Evolutionary conservation across 2,113 vertebrate species (phyloP).

Genomic region (Xenopus borealis): DNA sequence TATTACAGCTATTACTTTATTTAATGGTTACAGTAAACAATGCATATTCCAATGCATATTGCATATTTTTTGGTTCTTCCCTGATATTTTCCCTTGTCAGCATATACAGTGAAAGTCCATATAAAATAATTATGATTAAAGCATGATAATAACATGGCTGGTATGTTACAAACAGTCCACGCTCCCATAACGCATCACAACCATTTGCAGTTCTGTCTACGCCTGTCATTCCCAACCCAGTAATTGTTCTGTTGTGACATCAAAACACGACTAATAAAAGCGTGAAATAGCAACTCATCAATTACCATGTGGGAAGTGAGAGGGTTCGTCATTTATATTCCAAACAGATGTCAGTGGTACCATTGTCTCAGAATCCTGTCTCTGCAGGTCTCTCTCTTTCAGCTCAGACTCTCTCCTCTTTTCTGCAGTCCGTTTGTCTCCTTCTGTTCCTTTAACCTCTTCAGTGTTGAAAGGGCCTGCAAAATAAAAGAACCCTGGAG

Average conservation of each 20-base stretch:
- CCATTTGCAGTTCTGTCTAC: constrained; percentile 1
- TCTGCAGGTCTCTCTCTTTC: constrained; percentile 1
- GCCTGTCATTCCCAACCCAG: not conserved
- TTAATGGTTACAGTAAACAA: no score
- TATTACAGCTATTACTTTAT: no score
- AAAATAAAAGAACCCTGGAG: not conserved
- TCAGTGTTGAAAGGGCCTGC: not conserved
- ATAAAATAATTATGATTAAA: constrained; percentile 13
- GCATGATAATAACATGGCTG: constrained; percentile 11
- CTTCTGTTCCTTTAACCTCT: constrained; percentile 3
- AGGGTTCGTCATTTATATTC: constrained; percentile 31
- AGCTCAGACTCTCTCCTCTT: not conserved
- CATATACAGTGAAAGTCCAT: not conserved
- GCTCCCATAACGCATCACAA: not conserved
- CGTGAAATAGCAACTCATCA: constrained; percentile 26
- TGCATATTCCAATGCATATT: no score
- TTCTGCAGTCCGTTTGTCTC: constrained; percentile 3
- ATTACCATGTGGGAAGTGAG: constrained; percentile 20
- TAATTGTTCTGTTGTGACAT: constrained; percentile 37
- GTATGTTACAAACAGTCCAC: not conserved
- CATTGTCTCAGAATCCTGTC: constrained; percentile 9
- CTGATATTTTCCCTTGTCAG: not conserved
- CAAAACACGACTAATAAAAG: constrained; percentile 39
- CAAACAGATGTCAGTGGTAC: constrained; percentile 26
- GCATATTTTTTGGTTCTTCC: no score